A percentile compares a stretch with the other conserved stretches of the same genome.
phyloP scores from a whole-genome alignment of 2,797 vertebrate species.

The Euthynnus affinis region DNA sequence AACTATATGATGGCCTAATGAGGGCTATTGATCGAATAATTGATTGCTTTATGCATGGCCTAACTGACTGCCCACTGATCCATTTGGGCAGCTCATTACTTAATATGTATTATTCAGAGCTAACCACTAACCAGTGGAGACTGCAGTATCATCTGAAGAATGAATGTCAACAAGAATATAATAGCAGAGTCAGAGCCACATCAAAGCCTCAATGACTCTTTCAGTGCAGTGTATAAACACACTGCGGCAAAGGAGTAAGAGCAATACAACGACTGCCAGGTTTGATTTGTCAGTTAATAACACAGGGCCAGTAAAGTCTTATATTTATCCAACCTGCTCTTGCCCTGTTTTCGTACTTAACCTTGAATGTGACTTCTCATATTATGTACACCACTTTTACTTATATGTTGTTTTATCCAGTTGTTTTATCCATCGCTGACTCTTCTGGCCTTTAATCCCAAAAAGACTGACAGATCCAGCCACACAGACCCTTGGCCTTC shows the following conservation, averaged over 20 bases:
- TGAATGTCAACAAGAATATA: slow-evolving; percentile 72
- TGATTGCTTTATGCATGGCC: slow-evolving; percentile 87
- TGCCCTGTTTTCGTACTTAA: slow-evolving; percentile 27
- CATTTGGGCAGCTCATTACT: slow-evolving; percentile 86
- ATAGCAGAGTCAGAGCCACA: slow-evolving; percentile 54
- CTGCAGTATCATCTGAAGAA: slow-evolving; percentile 63
- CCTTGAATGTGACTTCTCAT: slow-evolving; percentile 40
- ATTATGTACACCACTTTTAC: slow-evolving; percentile 15
- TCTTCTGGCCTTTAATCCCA: slow-evolving; percentile 38
- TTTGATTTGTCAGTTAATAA: slow-evolving; percentile 52
- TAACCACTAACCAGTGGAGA: slow-evolving; percentile 70
- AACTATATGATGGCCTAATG: slow-evolving; percentile 85
- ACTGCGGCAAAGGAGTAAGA: slow-evolving; percentile 13
- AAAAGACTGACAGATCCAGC: slow-evolving; percentile 48
- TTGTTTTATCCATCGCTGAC: slow-evolving; percentile 36
- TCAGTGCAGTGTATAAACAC: slow-evolving; percentile 53
- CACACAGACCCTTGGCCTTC: slow-evolving; percentile 38
- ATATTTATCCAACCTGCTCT: slow-evolving; percentile 47
- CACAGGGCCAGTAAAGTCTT: slow-evolving; percentile 29
- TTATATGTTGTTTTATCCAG: slow-evolving; percentile 21
- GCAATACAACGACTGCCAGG: slow-evolving; percentile 37
- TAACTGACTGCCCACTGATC: slow-evolving; percentile 84
- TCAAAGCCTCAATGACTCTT: slow-evolving; percentile 54
- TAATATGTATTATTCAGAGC: slow-evolving; percentile 87
- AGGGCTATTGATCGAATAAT: slow-evolving; percentile 87